Base-by-base conservation (phyloP, 2,797 vertebrate genomes). In the Xiphorhynchus erythropygius region DNA sequence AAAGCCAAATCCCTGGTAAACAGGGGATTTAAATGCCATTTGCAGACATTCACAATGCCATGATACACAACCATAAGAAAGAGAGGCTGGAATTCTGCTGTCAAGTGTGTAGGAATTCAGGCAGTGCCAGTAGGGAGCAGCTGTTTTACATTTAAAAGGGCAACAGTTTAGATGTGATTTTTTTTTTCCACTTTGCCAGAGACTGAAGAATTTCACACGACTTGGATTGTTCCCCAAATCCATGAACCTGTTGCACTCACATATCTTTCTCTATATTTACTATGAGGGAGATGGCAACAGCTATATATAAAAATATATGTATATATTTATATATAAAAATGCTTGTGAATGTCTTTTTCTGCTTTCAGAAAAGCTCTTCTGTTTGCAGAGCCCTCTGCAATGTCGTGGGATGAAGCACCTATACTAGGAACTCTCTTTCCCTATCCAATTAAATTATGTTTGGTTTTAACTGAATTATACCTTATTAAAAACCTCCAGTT, bases 221-320 rank as follows among this genome's bases (percentile, higher is more conserved):
- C 76, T 96, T 71, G 73, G 49, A 57, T 67, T 83, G 74, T 70
- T 86, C 74, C 69, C 74, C 21, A 24, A 75, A 75, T 83, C 84
- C 87, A 49, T 84, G 71, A 94, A 95, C 90, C 87, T 93, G 87
- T 96, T 95, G 74, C 64, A 62, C 47, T 86, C 73, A 44, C 77
- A 90, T 92, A 60, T 93, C 89, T 79, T 90, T 91, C 89, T 90
- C 89, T 95, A 75, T 91, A 79, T 93, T 94, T 95, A 84, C 63
- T 68, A 27, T 41, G 46, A 87, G 49, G 44, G 83, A 95, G 77
- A 65, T 74, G 49, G 83, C 39, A 95, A 94, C 82, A 94, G 57
- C 53, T 79, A 62, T 94, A 32, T 94, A 28, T 59, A 71, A 52
- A 62, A 41, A 63, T 39, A 19, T 52, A 44, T 21, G 56, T 28